These are phyloP conservation scores for Tupiocoris notatus DNA, from an alignment of 2,888 invertebrate genomes.

Conservation along the genomic window DNA sequence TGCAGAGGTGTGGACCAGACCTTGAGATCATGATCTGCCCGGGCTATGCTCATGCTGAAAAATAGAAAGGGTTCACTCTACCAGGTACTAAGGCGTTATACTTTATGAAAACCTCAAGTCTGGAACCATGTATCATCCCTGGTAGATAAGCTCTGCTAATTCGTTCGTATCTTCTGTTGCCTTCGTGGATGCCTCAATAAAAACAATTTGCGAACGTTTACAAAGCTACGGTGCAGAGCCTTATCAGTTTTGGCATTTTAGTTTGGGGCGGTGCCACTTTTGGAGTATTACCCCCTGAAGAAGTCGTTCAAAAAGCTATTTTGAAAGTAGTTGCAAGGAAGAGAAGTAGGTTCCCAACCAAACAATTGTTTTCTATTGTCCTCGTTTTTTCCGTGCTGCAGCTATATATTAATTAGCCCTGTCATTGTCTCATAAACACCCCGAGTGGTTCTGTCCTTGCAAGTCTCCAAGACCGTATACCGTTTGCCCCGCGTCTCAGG, in stretches of 20 bases:
- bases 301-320: not conserved
- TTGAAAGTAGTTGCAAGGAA: not conserved
- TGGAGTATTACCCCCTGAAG: not conserved
- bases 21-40: too few species aligned
- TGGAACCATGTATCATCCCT: too few species aligned
- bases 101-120: too few species aligned
- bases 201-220: too few species aligned
- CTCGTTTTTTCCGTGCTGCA: not conserved
- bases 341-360: not conserved
- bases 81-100: too few species aligned
- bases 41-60: too few species aligned
- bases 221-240: not conserved
- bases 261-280: not conserved
- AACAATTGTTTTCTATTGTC: not conserved
- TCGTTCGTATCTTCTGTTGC: too few species aligned
- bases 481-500: not conserved
- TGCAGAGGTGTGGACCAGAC: too few species aligned
- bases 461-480: not conserved
- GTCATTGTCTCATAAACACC: not conserved
- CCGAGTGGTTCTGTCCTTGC: not conserved
- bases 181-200: too few species aligned
- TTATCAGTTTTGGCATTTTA: not conserved
- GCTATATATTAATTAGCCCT: not conserved
- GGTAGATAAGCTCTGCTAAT: too few species aligned
- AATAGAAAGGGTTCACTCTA: too few species aligned